These are phyloP conservation scores for Halcyon malimbica DNA, from an alignment of 2,113 vertebrate species.

Conservation along the genomic window DNA sequence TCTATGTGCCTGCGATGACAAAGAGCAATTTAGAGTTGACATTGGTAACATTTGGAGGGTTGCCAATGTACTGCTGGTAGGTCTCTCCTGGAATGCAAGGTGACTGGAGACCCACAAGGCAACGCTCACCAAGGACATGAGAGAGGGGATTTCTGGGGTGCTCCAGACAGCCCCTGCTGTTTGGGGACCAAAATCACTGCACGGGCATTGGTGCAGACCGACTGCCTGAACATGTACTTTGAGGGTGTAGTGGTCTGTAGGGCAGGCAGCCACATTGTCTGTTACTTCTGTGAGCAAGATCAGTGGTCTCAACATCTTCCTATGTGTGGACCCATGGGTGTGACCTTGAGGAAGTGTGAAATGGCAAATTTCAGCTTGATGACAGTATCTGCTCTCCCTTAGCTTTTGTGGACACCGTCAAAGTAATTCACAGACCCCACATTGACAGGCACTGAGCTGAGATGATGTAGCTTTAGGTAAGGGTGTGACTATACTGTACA, in stretches of 20 bases:
- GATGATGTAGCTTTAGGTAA: background rate
- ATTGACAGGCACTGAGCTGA: background rate
- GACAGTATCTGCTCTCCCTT: background rate
- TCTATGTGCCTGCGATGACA: background rate
- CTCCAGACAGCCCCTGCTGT: background rate
- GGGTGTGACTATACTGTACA: background rate
- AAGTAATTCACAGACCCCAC: background rate
- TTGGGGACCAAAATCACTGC: background rate
- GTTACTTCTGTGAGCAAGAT: background rate
- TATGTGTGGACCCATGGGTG: background rate
- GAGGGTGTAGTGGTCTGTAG: background rate
- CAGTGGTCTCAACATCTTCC: background rate
- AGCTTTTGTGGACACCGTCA: background rate
- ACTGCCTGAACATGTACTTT: fast-evolving
- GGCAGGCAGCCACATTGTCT: background rate
- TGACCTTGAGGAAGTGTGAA: background rate
- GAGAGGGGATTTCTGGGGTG: background rate
- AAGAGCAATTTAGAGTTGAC: background rate
- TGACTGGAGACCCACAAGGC: background rate
- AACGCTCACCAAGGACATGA: background rate
- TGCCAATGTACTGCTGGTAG: background rate
- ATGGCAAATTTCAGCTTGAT: background rate
- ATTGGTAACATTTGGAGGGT: background rate
- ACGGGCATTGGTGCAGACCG: background rate
- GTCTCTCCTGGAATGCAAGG: background rate